Evolutionary conservation across 2,888 invertebrate species (phyloP), one percentile per base, ranked within the genome.

Genomic region (Leucophenga montana): DNA sequence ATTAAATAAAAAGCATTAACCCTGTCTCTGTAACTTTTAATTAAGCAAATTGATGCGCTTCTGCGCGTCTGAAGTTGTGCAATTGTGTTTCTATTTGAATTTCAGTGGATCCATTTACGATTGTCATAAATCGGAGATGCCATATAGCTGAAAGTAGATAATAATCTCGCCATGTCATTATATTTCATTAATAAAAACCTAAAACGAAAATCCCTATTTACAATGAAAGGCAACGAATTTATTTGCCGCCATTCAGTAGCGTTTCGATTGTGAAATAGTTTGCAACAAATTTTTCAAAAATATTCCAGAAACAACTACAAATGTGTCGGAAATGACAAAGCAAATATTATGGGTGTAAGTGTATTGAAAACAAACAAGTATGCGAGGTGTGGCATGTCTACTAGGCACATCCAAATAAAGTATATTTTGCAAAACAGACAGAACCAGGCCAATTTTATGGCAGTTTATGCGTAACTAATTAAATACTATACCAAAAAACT

Each of bases 1-100:
- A 50, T 50, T 50, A 16, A 39, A 39, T 18, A 50, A 13, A 50
- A 50, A 14, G 18, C 50, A 50, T 50, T 50, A 18, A 50, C 5
- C 50, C n/a, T 39, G 39, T 39, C 11, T n/a, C 13, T 39, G 39
- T 3, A 22, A 27, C n/a, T 57, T 57, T 57, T 57, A 57, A 57
- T 57, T 57, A 57, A 57, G 22, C 57, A 57, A 57, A 57, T 57
- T 57, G 57, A 57, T n/a, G 57, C 57, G 27, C 27, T 27, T 2
- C 4, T 3, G 27, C 27, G 27, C 27, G 57, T 11, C 31, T 57
- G 8, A 11, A 31, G 22, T 9, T 27, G 18, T 57, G 31, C n/a
- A 14, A 27, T 27, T n/a, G n/a, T 27, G 3, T 57, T 57, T 57
- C 31, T 57, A 39, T 39, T 39, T 11, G 11, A 5, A 39, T 5